These are phyloP conservation scores for Netelia melanura DNA, from an alignment of 2,888 invertebrate genomes.

Conservation along the genomic window DNA sequence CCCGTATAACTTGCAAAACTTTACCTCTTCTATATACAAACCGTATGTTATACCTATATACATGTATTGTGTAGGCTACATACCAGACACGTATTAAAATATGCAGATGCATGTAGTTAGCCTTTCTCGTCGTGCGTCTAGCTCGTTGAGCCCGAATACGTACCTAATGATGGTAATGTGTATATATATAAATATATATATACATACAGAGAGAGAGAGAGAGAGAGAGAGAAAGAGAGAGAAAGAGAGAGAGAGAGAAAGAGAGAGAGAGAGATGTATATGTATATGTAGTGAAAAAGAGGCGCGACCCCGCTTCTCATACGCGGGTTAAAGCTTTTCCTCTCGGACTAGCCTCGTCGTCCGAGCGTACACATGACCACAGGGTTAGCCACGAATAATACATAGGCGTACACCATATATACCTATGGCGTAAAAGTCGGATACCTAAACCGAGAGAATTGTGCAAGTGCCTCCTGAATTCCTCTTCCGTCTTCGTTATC, in stretches of 20 bases:
- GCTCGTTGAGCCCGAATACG: conserved; percentile 43
- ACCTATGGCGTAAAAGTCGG: not conserved
- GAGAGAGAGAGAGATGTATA: too few species aligned
- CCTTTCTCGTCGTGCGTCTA: conserved; percentile 40
- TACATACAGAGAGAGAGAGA: too few species aligned
- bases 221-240: too few species aligned
- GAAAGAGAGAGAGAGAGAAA: too few species aligned
- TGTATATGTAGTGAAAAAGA: conserved; percentile 19
- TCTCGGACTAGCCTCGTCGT: conserved; percentile 28
- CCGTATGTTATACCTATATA: not conserved
- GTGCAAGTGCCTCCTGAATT: conserved; percentile 50
- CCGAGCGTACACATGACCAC: conserved; percentile 16
- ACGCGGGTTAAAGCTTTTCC: conserved; percentile 1
- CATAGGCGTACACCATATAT: conserved; percentile 26
- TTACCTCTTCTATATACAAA: conserved; percentile 30
- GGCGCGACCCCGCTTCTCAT: not conserved
- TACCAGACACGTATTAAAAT: conserved; percentile 31
- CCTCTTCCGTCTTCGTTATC: conserved; percentile 78
- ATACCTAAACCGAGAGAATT: conserved; percentile 23
- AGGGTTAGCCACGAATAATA: conserved; percentile 9
- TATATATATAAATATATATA: not conserved
- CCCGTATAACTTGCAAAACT: conserved; percentile 52
- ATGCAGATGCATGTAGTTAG: conserved; percentile 30
- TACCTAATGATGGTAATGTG: conserved; percentile 16
- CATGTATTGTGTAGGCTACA: not conserved